Conservation (phyloP, 1,140 invertebrate species). For the Varroa destructor region DNA sequence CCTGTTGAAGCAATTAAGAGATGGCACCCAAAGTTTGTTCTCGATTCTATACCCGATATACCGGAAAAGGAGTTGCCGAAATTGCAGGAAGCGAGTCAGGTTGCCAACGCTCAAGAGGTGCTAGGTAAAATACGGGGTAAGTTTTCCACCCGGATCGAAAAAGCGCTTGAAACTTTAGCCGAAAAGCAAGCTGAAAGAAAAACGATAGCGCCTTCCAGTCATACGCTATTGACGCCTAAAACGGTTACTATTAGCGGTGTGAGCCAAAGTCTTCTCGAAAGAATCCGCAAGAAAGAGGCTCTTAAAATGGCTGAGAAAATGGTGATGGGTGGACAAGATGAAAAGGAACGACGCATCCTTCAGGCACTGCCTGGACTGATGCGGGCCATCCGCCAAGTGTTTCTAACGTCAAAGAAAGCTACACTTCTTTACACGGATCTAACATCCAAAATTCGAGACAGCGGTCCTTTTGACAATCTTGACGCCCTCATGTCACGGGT, state of each 20-base stretch:
- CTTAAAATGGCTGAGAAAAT: conserved; percentile 26
- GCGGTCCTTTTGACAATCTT: neutral
- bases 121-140: neutral
- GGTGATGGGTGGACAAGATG: conserved; percentile 16
- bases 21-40: conserved; percentile 32
- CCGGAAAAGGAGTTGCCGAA: conserved; percentile 29
- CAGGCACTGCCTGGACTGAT: neutral
- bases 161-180: neutral
- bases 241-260: neutral
- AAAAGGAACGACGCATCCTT: conserved; percentile 4
- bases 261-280: conserved; percentile 12
- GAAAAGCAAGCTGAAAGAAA: neutral
- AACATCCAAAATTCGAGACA: neutral
- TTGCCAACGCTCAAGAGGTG: conserved; percentile 4
- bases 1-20: conserved; percentile 29
- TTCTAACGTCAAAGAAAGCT: neutral
- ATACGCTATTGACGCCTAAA: neutral
- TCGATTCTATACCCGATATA: conserved; percentile 30
- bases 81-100: neutral
- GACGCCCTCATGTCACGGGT: conserved; percentile 1
- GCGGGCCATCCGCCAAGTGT: conserved; percentile 7
- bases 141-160: conserved; percentile 11
- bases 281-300: neutral
- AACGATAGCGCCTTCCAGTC: neutral
- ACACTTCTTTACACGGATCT: conserved; percentile 13